Evolutionary conservation across 2,113 vertebrate species (phyloP), one percentile per base, ranked within the genome.

Genomic region (Tetrax tetrax): DNA sequence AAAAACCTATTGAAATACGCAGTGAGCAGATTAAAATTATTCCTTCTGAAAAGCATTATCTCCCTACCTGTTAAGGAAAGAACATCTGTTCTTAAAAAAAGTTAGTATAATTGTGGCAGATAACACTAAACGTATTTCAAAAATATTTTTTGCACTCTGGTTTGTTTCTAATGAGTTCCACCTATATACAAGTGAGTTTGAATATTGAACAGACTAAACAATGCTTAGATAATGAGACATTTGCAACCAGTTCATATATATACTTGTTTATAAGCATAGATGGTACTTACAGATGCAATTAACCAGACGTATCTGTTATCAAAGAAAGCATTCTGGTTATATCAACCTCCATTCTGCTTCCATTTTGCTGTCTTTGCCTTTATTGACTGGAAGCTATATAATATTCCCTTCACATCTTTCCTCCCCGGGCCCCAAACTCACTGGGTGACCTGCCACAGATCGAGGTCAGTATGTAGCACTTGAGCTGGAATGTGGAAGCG

Each of bases 121-220:
- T 12, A 23, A 2, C 11, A 43, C 17, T 28, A n/a, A 76, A 87
- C 6, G 2, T 24, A 29, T 48, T 77, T 80, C 0, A 12, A 72
- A 79, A 77, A 25, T 64, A 71, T 60, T 89, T 71, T 5, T 60
- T 47, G 12, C 17, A 74, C 3, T 6, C 16, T 33, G n/a, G 33
- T 35, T 77, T 65, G 16, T 8, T 83, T 87, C 35, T 87, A 7
- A 51, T 41, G 29, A 69, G 6, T 48, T 77, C 11, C 23, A 53
- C 12, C 56, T 51, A 23, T 3, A 56, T 9, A 27, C 0, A 0
- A n/a, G 10, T 27, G 13, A 38, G 28, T 54, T 51, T 78, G 5
- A 9, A 18, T 37, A 15, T 3, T n/a, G 7, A 70, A 85, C 63
- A 79, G 16, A 21, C 9, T 65, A 38, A 78, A 35, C 5, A 54